Percentiles rank a stretch among this genome's conserved stretches.
phyloP scores from a whole-genome alignment of 2,113 vertebrate genomes.

The Bos taurus region ARS-UCD2.0 NC_037345.1:6882001-6882500 shows the following conservation, averaged over 20 bases:
- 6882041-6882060: not conserved
- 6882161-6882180: not conserved
- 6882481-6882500: not conserved
- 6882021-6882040: not conserved
- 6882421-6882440: not conserved
- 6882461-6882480: not conserved
- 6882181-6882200: accelerated
- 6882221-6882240: not conserved
- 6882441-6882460: not conserved
- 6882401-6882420: not conserved
- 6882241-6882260: not conserved
- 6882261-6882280: not conserved
- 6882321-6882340: conserved; percentile 24
- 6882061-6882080: not conserved
- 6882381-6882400: conserved; percentile 52
- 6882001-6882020: not conserved
- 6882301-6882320: not conserved
- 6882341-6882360: not conserved
- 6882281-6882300: not conserved
- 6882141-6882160: accelerated
- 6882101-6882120: not conserved
- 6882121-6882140: not conserved
- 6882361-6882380: conserved; percentile 14
- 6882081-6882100: not conserved
- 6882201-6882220: accelerated